Evolutionary conservation across 1,140 invertebrate species (phyloP).

Genomic region (Drosophila miranda): DNA sequence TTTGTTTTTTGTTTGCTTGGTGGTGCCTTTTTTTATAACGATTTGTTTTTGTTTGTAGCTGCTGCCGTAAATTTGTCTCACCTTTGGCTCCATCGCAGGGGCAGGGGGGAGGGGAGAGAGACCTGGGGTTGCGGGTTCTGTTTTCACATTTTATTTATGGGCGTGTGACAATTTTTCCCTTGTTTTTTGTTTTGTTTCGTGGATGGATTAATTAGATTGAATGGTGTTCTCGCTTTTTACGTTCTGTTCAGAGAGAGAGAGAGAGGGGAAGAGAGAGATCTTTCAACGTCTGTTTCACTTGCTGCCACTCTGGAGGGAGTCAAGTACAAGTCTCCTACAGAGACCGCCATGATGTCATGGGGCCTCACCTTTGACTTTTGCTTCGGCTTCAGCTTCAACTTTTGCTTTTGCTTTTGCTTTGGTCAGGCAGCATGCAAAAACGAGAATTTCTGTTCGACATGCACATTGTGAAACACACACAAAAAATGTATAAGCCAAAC

Average conservation of each 20-base stretch:
- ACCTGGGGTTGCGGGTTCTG: constrained; percentile 5
- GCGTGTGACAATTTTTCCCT: constrained; percentile 50
- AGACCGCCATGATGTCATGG: constrained; percentile 67
- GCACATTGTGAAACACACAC: constrained; percentile 48
- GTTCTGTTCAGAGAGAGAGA: background rate
- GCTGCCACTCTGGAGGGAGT: constrained; percentile 18
- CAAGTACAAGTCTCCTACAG: constrained; percentile 20
- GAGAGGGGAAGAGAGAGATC: background rate
- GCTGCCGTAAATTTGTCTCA: constrained; percentile 50
- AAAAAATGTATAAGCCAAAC: constrained; percentile 38
- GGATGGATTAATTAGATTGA: constrained; percentile 57
- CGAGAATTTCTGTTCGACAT: constrained; percentile 53
- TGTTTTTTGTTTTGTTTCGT: constrained; percentile 28
- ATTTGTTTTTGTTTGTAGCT: constrained; percentile 15
- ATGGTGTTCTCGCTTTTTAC: constrained; percentile 19
- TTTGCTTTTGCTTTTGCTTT: constrained; percentile 49
- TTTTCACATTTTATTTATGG: constrained; percentile 42
- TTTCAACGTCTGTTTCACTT: constrained; percentile 29
- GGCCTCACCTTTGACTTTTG: constrained; percentile 62
- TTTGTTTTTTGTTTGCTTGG: background rate
- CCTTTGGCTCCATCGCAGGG: constrained; percentile 15
- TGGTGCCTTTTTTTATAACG: constrained; percentile 15
- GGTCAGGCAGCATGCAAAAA: constrained; percentile 55
- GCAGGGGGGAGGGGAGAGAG: too few species aligned
- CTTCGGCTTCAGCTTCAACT: constrained; percentile 18